phyloP scores from a whole-genome alignment of 2,113 vertebrate species.

The Triplophysa tibetana region DNA sequence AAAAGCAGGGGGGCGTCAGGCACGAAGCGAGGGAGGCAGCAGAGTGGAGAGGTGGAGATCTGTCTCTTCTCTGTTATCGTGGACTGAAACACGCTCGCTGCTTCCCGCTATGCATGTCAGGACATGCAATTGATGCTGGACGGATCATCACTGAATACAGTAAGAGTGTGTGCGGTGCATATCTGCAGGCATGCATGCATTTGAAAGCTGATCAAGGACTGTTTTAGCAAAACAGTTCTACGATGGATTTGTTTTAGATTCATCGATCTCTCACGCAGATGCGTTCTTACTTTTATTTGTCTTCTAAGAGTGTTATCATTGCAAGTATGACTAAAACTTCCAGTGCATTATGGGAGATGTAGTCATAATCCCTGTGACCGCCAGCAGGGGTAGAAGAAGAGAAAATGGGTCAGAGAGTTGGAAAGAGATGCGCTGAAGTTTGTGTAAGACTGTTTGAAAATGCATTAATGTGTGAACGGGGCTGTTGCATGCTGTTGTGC shows the following conservation, averaged over 20 bases:
- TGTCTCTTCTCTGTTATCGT: conserved; percentile 38
- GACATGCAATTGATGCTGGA: conserved; percentile 59
- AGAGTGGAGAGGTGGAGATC: conserved; percentile 38
- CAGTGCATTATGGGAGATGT: conserved; percentile 13
- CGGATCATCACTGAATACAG: conserved; percentile 61
- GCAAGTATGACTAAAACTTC: conserved; percentile 15
- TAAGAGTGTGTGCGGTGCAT: conserved; percentile 53
- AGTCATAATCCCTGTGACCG: background rate
- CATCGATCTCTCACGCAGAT: conserved; percentile 8
- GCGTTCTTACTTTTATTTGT: background rate
- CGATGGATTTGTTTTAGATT: too few relatives aligned
- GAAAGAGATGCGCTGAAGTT: background rate
- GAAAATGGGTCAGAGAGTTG: conserved; percentile 29
- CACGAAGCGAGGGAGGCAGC: conserved; percentile 49
- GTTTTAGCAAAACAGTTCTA: too few relatives aligned
- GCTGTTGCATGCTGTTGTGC: background rate
- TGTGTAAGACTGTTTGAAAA: background rate
- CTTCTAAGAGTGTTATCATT: background rate
- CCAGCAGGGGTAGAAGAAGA: background rate
- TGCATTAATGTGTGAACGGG: background rate
- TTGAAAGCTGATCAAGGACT: background rate
- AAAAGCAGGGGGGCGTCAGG: conserved; percentile 67
- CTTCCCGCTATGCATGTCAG: conserved; percentile 52
- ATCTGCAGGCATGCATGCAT: conserved; percentile 40
- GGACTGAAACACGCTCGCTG: conserved; percentile 32